Conservation (phyloP, 2,797 vertebrate species). For the Thripadectes ignobilis region DNA sequence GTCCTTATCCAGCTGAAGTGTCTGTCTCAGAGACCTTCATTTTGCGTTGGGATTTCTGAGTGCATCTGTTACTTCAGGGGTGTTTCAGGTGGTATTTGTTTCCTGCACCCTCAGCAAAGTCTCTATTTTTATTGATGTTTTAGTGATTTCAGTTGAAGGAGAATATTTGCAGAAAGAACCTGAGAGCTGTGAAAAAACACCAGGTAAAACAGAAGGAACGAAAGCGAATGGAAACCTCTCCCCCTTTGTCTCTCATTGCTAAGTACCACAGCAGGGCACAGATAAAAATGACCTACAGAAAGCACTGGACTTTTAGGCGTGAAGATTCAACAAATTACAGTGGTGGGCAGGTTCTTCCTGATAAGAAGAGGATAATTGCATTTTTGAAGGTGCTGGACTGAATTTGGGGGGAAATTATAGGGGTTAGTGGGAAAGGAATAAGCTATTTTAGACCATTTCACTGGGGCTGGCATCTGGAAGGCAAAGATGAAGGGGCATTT, state of each 20-base stretch:
- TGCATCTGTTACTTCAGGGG: not conserved
- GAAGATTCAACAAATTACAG: not conserved
- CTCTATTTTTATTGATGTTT: not conserved
- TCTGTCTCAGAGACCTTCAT: fast-evolving
- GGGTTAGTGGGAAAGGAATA: not conserved
- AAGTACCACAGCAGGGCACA: not conserved
- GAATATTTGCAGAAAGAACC: not conserved
- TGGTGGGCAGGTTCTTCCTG: not conserved
- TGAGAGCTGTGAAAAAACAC: not conserved
- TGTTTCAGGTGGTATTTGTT: not conserved
- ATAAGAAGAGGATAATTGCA: not conserved
- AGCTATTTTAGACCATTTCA: fast-evolving
- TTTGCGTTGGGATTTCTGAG: not conserved
- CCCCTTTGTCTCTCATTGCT: not conserved
- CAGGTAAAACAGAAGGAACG: not conserved
- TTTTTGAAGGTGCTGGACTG: not conserved
- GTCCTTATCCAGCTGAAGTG: not conserved
- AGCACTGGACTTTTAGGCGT: not conserved
- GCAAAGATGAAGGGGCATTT: not conserved
- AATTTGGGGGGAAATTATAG: not conserved
- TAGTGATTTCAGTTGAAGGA: not conserved
- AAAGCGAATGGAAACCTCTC: not conserved
- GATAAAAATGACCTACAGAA: not conserved
- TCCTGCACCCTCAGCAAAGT: not conserved
- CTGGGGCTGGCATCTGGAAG: not conserved